phyloP scores from a whole-genome alignment of 2,888 invertebrate genomes.

The Acheta domesticus region DNA sequence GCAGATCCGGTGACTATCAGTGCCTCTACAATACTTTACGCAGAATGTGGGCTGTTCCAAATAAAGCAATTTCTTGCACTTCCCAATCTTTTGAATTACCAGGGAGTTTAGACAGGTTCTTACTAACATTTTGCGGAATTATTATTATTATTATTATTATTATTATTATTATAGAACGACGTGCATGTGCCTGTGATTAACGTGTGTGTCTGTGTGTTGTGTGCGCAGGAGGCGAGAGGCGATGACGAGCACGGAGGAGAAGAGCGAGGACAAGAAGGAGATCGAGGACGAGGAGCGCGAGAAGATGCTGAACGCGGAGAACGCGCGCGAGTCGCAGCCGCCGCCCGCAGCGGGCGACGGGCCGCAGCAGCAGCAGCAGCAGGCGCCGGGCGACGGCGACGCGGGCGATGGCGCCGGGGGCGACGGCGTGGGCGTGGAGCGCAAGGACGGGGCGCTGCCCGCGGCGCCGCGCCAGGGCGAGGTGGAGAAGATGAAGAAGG shows the following conservation, averaged over 20 bases:
- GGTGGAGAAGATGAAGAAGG: conserved; percentile 72
- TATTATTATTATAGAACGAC: no score
- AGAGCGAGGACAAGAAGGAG: conserved; percentile 62
- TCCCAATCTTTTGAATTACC: no score
- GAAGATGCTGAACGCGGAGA: conserved; percentile 59
- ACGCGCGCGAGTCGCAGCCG: conserved; percentile 45
- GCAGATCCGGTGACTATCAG: no score
- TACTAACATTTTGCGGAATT: no score
- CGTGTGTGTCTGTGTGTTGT: no score
- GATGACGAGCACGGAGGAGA: conserved; percentile 39
- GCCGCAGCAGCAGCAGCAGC: neutral
- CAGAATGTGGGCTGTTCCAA: no score
- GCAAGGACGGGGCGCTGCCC: conserved; percentile 28
- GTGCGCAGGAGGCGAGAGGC: neutral
- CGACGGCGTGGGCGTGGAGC: conserved; percentile 20
- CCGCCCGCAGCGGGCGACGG: conserved; percentile 35
- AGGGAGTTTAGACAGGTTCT: no score
- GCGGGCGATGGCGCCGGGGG: conserved; percentile 34
- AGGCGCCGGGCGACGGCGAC: conserved; percentile 43
- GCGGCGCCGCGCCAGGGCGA: conserved; percentile 52
- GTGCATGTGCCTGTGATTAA: no score
- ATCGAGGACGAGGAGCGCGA: conserved; percentile 65
- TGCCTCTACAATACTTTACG: no score
- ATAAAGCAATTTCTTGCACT: no score
- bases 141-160: no score